Base-by-base conservation (phyloP, 2,797 vertebrate genomes). In the Siniperca obscura region DNA sequence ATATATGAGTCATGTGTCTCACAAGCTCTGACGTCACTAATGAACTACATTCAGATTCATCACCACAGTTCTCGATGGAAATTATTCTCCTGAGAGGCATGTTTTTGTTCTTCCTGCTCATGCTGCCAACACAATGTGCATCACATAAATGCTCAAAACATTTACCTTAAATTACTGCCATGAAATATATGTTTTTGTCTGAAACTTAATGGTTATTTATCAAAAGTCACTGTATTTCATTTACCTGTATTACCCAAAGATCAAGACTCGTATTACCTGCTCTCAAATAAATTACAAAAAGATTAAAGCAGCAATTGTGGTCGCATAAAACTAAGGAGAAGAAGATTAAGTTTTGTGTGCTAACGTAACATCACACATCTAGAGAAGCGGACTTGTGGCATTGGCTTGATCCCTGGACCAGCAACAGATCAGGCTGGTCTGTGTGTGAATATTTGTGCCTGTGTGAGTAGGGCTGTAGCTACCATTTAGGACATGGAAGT, bases 11-110 rank as follows among this genome's bases (percentile, higher is more conserved):
- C 5, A 5, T 5, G 3, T 67, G n/a, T 40, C 7, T 10, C 8
- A 25, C 3, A 12, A 22, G 42, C 53, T 52, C 17, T 36, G 25
- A 48, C 48, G 2, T 11, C 56, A 3, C 55, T 87, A 87, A 87
- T 11, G 2, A 8, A 6, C 59, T 57, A 42, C 57, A 68, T 74
- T 67, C 44, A 65, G 0, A 88, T 89, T 86, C 25, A 70, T 27
- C 44, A 1, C 61, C 74, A 68, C 36, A 3, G 21, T 21, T 53
- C 38, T 55, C 48, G 22, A 74, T 44, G 25, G 44, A 44, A 2
- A 44, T 52, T 10, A 30, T 70, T 71, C 82, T 81, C 81, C 16
- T 1, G 60, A 81, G 61, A 9, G 25, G 12, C 57, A 0, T 78
- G 79, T 78, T 77, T 40, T 57, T 70, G 53, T 80, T 36, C 25